Evolutionary conservation across 1,140 invertebrate species (phyloP).

Genomic region (Bradysia coprophila): DNA sequence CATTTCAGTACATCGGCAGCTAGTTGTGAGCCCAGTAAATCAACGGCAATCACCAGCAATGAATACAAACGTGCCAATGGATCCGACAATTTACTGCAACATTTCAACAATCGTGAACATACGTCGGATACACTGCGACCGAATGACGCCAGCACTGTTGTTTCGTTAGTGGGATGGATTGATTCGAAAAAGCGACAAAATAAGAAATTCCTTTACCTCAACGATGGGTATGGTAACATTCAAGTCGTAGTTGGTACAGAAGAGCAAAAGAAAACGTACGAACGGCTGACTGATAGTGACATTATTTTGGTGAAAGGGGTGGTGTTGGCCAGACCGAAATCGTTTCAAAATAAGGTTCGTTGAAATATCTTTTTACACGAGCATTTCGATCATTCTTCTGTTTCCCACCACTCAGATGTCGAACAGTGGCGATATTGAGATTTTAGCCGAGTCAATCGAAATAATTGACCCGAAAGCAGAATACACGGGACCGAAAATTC

Average conservation of each 20-base stretch:
- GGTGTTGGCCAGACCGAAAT: conserved; percentile 17
- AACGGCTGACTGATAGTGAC: conserved; percentile 9
- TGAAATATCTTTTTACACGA: neutral
- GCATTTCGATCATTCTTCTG: neutral
- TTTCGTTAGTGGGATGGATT: conserved; percentile 58
- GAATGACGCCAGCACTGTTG: conserved; percentile 38
- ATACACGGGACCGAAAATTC: conserved; percentile 17
- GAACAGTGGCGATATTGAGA: conserved; percentile 23
- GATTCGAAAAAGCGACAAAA: conserved; percentile 35
- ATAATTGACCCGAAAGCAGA: conserved; percentile 20
- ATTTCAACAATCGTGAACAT: conserved; percentile 38
- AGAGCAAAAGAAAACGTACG: conserved; percentile 14
- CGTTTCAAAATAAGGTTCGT: conserved; percentile 13
- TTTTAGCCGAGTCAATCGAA: conserved; percentile 16
- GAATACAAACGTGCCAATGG: conserved; percentile 22
- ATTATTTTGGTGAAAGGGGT: conserved; percentile 21
- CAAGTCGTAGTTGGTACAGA: conserved; percentile 44
- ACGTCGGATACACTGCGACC: conserved; percentile 49
- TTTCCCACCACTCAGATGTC: neutral
- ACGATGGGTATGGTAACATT: conserved; percentile 56
- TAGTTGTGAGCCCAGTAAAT: conserved; percentile 8
- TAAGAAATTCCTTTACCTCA: conserved; percentile 44
- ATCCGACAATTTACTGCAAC: conserved; percentile 21
- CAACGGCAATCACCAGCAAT: conserved; percentile 19
- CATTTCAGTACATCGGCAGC: conserved; percentile 17